A percentile compares a stretch with the other conserved stretches of the same genome.
phyloP scores from a whole-genome alignment of 2,888 invertebrate species.

The Embidobia sp. region DNA sequence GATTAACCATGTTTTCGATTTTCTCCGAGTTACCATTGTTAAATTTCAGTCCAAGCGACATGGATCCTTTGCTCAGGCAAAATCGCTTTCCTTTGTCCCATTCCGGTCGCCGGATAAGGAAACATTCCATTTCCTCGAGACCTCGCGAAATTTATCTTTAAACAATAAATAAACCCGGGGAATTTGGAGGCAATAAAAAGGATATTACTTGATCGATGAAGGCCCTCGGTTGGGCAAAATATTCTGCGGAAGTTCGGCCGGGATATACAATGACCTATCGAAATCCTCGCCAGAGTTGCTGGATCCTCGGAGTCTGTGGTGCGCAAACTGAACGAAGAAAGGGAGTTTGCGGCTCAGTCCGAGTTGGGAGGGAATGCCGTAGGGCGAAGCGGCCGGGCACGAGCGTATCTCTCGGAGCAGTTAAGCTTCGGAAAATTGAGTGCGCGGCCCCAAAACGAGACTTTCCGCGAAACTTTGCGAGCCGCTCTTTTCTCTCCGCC shows the following conservation, averaged over 20 bases:
- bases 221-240: constrained; percentile 37
- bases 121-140: constrained; percentile 14
- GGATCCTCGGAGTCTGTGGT: constrained; percentile 24
- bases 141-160: constrained; percentile 37
- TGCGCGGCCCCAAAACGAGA: constrained; percentile 68
- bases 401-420: constrained; percentile 63
- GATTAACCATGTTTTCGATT: too few species aligned
- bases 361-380: constrained; percentile 41
- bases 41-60: neutral
- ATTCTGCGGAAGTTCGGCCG: constrained; percentile 43
- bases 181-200: constrained; percentile 48
- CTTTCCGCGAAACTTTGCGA: constrained; percentile 50
- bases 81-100: constrained; percentile 10
- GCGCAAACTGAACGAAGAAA: constrained; percentile 65
- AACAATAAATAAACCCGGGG: constrained; percentile 47
- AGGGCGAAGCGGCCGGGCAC: constrained; percentile 54
- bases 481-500: constrained; percentile 14
- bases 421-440: constrained; percentile 80
- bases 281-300: constrained; percentile 44
- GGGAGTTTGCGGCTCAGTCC: constrained; percentile 68
- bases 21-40: neutral
- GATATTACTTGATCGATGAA: constrained; percentile 55
- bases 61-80: neutral
- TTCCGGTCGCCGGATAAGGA: constrained; percentile 3
- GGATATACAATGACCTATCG: constrained; percentile 54